Evolutionary conservation across 2,888 invertebrate species (phyloP), one percentile per base, ranked within the genome.

Genomic region (Phalangium opilio): DNA sequence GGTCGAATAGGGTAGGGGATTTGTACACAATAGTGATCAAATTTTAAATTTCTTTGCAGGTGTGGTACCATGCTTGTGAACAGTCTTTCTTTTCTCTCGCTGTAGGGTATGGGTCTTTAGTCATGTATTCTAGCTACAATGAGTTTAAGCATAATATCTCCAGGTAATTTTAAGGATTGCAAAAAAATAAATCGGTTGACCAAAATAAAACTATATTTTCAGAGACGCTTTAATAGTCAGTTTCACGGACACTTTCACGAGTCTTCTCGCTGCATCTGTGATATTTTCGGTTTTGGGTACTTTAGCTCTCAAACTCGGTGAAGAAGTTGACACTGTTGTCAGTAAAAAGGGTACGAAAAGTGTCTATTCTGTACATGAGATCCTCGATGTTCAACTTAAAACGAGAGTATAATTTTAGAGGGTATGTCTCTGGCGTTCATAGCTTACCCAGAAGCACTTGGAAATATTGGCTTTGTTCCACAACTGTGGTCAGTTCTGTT

Each of bases 221-320:
- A 81, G 83, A 57, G 84, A 85, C 61, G 78, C 83, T 0, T 73
- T 83, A 71, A 81, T 85, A 45, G 82, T 85, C 4, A 82, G 83
- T 1, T 75, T 81, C 0, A 62, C 84, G 61, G 86, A 86, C 60
- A 85, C 85, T 0, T 77, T 82, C 56, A 86, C 86, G 0, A 84
- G 84, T 52, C 62, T 85, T 21, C 67, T 86, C 32, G 83, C 85
- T 0, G 85, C 85, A 2, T 73, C 79, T 50, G 83, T 83, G 2
- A 84, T 85, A 53, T 85, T 85, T 60, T 81, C 83, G 7, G 81
- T 86, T 51, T 68, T 86, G 40, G 86, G 86, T 1, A 83, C 83
- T 64, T 65, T 86, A 59, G 83, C 84, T 0, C 66, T 77, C 58
- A 77, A 79, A 60, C 70, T 70, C 46, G 70, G 73, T 1, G 67